These are phyloP conservation scores for Stercorarius parasiticus DNA, from an alignment of 2,113 vertebrate genomes.

Conservation along the genomic window DNA sequence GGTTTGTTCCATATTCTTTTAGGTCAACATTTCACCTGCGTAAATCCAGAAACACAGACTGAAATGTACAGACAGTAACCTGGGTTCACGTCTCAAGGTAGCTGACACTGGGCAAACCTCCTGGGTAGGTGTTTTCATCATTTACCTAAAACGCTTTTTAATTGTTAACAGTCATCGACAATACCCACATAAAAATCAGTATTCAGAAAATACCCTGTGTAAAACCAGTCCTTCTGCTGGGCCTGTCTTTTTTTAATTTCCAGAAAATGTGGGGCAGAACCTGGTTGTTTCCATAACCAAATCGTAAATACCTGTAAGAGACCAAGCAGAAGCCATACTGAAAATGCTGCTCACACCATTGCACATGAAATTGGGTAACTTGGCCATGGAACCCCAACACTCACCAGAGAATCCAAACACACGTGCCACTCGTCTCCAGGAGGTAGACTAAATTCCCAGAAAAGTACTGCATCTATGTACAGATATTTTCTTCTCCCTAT, in stretches of 20 bases:
- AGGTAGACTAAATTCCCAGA: background rate
- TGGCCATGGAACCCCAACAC: background rate
- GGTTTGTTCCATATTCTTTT: conserved; percentile 73
- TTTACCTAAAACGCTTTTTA: conserved; percentile 58
- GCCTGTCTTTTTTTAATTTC: background rate
- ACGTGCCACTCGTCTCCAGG: background rate
- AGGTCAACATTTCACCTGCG: conserved; percentile 75
- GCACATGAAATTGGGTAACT: background rate
- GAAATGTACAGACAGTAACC: conserved; percentile 54
- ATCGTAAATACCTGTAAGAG: background rate
- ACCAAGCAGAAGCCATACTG: background rate
- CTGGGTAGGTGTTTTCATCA: conserved; percentile 46
- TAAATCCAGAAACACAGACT: conserved; percentile 72
- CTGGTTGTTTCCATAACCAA: background rate
- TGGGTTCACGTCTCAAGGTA: conserved; percentile 50
- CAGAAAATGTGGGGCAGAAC: background rate
- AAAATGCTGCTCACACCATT: background rate
- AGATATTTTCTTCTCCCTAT: background rate
- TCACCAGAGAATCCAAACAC: background rate
- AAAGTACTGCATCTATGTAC: background rate
- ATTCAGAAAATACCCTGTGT: background rate
- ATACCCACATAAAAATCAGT: background rate
- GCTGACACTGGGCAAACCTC: conserved; percentile 10
- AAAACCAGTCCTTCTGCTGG: background rate
- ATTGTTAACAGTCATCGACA: conserved; percentile 7